Conservation (phyloP, 2,888 invertebrate species). For the Dasysyrphus albostriatus region DNA sequence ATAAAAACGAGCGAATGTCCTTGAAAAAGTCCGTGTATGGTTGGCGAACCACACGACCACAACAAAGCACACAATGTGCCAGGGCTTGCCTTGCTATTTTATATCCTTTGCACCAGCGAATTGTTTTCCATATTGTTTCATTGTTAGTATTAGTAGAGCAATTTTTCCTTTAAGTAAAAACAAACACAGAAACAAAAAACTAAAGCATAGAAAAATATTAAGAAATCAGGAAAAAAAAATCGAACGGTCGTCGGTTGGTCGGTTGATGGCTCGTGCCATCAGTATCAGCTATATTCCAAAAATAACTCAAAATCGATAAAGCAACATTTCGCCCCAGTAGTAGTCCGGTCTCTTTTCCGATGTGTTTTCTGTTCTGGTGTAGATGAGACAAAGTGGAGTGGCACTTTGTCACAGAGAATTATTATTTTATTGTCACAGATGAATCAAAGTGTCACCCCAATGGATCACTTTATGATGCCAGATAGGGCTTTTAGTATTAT, state of each 20-base stretch:
- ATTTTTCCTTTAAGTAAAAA: constrained; percentile 26
- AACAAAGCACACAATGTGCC: constrained; percentile 14
- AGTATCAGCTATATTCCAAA: constrained; percentile 64
- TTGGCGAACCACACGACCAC: constrained; percentile 12
- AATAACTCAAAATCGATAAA: constrained; percentile 73
- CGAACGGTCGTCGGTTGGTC: constrained; percentile 1
- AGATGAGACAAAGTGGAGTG: constrained; percentile 39
- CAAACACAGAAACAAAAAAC: neutral
- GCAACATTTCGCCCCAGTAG: constrained; percentile 58
- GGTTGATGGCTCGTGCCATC: constrained; percentile 37
- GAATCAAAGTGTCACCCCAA: constrained; percentile 64
- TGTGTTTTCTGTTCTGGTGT: neutral
- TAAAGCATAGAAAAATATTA: constrained; percentile 17
- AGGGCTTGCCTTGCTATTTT: constrained; percentile 12
- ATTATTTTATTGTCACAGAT: constrained; percentile 66
- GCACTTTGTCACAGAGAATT: constrained; percentile 65
- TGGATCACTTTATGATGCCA: constrained; percentile 57
- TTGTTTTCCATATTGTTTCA: constrained; percentile 3
- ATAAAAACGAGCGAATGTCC: constrained; percentile 38
- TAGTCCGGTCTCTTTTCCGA: constrained; percentile 17
- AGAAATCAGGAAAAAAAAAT: constrained; percentile 24
- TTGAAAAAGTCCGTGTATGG: constrained; percentile 52
- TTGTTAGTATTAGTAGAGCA: constrained; percentile 40
- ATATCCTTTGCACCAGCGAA: constrained; percentile 10
- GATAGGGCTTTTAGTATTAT: constrained; percentile 57